Evolutionary conservation across 2,113 vertebrate genomes (phyloP).

Genomic region (Clarias batrachus): DNA sequence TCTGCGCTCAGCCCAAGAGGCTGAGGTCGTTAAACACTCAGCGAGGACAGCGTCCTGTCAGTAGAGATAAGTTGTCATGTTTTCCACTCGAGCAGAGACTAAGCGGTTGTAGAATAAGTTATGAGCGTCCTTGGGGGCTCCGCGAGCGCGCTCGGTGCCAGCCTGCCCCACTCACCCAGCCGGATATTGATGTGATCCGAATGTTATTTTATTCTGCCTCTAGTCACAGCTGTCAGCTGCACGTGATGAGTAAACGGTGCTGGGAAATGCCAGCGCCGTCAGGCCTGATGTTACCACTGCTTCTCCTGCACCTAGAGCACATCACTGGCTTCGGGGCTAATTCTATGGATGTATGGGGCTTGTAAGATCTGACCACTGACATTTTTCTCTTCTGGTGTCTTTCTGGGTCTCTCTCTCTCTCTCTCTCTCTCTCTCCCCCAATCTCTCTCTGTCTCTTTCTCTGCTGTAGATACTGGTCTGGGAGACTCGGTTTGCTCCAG

Average conservation of each 20-base stretch:
- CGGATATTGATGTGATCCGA: slow-evolving; percentile 95
- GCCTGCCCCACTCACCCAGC: slow-evolving; percentile 67
- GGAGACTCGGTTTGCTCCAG: slow-evolving; percentile 93
- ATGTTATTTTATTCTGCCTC: slow-evolving; percentile 98
- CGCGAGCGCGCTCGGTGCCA: slow-evolving; percentile 77
- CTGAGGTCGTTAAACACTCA: slow-evolving; percentile 89
- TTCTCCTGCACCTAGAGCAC: slow-evolving; percentile 28
- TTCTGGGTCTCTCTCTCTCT: slow-evolving; percentile 24
- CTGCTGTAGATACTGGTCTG: slow-evolving; percentile 82
- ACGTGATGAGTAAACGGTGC: slow-evolving; percentile 79
- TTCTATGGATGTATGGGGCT: slow-evolving; percentile 26
- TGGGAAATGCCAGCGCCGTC: slow-evolving; percentile 69
- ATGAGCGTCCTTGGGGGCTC: slow-evolving; percentile 97
- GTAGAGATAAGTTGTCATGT: slow-evolving; percentile 99
- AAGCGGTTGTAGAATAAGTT: slow-evolving; percentile 99
- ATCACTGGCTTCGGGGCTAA: slow-evolving; percentile 28
- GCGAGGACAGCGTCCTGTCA: slow-evolving; percentile 92
- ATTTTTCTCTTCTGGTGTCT: slow-evolving; percentile 11
- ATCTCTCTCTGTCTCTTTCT: slow-evolving; percentile 42
- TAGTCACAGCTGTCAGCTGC: slow-evolving; percentile 90
- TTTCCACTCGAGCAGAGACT: slow-evolving; percentile 99
- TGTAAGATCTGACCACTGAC: slow-evolving; percentile 30
- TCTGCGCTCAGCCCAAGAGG: slow-evolving; percentile 80
- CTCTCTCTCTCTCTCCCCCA: slow-evolving; percentile 28
- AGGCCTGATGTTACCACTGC: slow-evolving; percentile 8